phyloP scores from a whole-genome alignment of 2,797 vertebrate genomes.

The Diceros bicornis region DNA sequence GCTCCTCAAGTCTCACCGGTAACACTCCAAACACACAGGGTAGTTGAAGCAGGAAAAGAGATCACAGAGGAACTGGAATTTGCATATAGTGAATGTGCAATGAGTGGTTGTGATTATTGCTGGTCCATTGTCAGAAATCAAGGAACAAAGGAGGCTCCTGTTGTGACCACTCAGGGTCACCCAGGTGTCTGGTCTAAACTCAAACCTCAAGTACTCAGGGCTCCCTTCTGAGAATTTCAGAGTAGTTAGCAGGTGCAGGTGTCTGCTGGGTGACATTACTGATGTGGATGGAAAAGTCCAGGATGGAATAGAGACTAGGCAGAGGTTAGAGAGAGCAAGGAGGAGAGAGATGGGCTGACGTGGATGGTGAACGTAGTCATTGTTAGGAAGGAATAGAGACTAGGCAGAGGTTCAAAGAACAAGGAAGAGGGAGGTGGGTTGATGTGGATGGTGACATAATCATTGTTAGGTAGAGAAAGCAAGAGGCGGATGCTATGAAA shows the following conservation, averaged over 20 bases:
- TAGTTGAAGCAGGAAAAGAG: background rate
- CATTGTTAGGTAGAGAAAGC: background rate
- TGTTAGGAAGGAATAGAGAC: too few species aligned
- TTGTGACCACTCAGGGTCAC: background rate
- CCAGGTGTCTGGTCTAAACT: background rate
- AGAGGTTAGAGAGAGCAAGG: background rate
- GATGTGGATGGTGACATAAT: background rate
- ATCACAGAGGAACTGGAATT: background rate
- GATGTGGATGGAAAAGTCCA: background rate
- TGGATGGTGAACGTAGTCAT: accelerated
- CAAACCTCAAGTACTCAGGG: background rate
- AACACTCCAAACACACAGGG: too few species aligned
- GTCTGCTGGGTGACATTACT: background rate
- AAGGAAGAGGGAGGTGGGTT: accelerated
- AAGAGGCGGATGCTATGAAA: accelerated
- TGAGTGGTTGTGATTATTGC: accelerated
- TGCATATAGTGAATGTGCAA: background rate
- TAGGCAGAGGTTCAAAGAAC: background rate
- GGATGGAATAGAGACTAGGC: background rate
- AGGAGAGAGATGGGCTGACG: background rate
- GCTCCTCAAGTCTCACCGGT: too few species aligned
- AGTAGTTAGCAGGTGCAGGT: background rate
- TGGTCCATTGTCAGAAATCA: background rate
- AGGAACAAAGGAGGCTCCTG: background rate
- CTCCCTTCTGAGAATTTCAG: background rate